Evolutionary conservation across 2,113 vertebrate species (phyloP).

Genomic region (Plectropomus leopardus): DNA sequence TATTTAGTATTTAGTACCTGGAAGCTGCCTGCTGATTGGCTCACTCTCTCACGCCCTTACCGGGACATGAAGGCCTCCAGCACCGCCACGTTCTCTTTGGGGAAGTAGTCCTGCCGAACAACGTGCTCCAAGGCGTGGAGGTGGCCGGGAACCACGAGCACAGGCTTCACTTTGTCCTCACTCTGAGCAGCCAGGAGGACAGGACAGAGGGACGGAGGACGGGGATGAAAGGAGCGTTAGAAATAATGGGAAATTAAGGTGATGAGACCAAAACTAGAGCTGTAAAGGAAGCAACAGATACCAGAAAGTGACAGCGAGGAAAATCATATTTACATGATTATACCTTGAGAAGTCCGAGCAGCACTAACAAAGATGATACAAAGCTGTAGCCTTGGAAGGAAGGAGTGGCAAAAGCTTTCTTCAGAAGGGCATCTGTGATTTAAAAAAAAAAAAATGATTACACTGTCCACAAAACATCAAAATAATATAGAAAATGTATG

Average conservation of each 20-base stretch:
- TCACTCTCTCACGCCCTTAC: constrained; percentile 86
- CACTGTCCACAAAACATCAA: no score
- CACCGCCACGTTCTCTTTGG: constrained; percentile 88
- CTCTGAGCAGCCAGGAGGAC: constrained; percentile 83
- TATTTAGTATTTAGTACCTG: constrained; percentile 70
- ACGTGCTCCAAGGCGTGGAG: constrained; percentile 92
- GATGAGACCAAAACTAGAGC: background rate
- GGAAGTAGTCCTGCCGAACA: constrained; percentile 96
- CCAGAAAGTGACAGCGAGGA: no score
- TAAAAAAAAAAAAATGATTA: background rate
- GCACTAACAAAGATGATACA: constrained; percentile 90
- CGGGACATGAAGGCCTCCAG: constrained; percentile 93
- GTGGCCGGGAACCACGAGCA: constrained; percentile 90
- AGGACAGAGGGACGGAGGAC: background rate
- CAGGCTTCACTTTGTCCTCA: constrained; percentile 93
- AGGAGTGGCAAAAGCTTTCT: constrained; percentile 88
- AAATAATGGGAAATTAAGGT: background rate
- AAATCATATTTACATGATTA: no score
- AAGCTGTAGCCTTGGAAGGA: constrained; percentile 91
- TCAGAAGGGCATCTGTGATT: constrained; percentile 90
- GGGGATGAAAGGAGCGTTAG: background rate
- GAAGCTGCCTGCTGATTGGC: constrained; percentile 61
- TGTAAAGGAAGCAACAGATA: background rate
- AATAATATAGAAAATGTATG: no score
- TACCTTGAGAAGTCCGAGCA: constrained; percentile 97